These are phyloP conservation scores for Drosophila rufa DNA, from an alignment of 1,140 invertebrate genomes.

Conservation along the genomic window DNA sequence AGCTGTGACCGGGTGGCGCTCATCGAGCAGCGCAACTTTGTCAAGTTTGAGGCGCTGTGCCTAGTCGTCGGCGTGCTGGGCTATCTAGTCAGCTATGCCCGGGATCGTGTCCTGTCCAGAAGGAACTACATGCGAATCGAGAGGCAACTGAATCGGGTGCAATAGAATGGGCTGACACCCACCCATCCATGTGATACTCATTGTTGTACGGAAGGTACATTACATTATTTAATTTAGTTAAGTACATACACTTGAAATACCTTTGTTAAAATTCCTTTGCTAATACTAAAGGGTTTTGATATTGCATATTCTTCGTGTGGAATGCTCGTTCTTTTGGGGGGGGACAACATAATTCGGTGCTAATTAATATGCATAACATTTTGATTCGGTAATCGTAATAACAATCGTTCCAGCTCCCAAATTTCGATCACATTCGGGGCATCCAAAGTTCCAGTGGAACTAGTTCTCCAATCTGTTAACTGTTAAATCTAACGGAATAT, in stretches of 20 bases:
- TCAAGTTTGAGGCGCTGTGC: constrained; percentile 93
- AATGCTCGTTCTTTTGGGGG: constrained; percentile 46
- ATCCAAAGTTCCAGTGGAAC: neutral
- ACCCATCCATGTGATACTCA: constrained; percentile 60
- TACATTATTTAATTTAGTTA: constrained; percentile 75
- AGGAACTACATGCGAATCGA: constrained; percentile 86
- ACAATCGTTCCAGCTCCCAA: constrained; percentile 20
- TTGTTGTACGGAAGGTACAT: constrained; percentile 56
- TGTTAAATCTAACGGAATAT: too few species aligned
- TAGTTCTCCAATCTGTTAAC: neutral
- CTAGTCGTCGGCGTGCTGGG: constrained; percentile 88
- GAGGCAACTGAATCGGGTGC: constrained; percentile 86
- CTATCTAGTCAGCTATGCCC: constrained; percentile 72
- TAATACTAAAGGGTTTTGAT: constrained; percentile 63
- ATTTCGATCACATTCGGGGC: neutral
- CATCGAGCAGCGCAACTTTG: constrained; percentile 92
- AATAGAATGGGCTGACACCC: constrained; percentile 31
- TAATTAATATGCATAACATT: constrained; percentile 64
- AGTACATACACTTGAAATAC: constrained; percentile 68
- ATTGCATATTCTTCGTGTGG: constrained; percentile 59
- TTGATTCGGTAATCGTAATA: constrained; percentile 40
- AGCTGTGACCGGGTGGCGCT: constrained; percentile 90
- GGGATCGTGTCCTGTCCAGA: constrained; percentile 82
- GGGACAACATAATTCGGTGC: constrained; percentile 65
- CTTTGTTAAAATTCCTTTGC: constrained; percentile 62